Conservation (phyloP, 2,888 invertebrate genomes). For the Diaphora mendica region DNA sequence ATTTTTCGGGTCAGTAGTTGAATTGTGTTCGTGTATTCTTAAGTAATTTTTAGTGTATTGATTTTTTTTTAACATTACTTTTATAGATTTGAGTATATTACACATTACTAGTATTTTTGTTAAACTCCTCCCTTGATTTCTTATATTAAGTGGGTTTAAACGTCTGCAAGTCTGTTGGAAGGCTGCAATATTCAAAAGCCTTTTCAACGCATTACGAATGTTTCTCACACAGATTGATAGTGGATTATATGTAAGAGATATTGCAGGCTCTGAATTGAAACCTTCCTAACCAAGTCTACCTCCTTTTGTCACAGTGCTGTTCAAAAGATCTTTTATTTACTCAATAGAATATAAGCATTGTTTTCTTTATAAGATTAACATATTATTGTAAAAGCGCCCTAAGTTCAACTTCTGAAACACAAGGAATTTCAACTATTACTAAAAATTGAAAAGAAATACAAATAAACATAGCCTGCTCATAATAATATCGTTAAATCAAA, state of each 20-base stretch:
- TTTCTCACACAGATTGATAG: too few relatives aligned
- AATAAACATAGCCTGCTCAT: background rate
- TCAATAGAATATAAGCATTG: background rate
- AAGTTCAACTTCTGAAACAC: too few relatives aligned
- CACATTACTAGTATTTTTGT: background rate
- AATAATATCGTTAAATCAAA: background rate
- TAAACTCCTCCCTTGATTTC: background rate
- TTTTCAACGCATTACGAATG: too few relatives aligned
- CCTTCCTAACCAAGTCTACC: too few relatives aligned
- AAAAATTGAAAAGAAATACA: background rate
- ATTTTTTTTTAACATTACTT: background rate
- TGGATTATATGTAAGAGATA: too few relatives aligned
- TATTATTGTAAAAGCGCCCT: background rate
- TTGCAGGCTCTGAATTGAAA: too few relatives aligned
- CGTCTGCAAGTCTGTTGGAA: too few relatives aligned
- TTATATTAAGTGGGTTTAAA: too few relatives aligned
- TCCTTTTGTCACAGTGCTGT: too few relatives aligned
- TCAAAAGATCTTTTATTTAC: too few relatives aligned
- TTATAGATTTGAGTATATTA: background rate
- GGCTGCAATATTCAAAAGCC: too few relatives aligned
- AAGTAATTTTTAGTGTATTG: conserved; percentile 24
- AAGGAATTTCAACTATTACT: background rate
- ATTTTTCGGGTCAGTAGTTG: conserved; percentile 39
- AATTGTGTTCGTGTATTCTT: conserved; percentile 28
- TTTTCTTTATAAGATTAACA: background rate